Evolutionary conservation across 2,797 vertebrate species (phyloP).

Genomic region (Gastrophryne carolinensis): DNA sequence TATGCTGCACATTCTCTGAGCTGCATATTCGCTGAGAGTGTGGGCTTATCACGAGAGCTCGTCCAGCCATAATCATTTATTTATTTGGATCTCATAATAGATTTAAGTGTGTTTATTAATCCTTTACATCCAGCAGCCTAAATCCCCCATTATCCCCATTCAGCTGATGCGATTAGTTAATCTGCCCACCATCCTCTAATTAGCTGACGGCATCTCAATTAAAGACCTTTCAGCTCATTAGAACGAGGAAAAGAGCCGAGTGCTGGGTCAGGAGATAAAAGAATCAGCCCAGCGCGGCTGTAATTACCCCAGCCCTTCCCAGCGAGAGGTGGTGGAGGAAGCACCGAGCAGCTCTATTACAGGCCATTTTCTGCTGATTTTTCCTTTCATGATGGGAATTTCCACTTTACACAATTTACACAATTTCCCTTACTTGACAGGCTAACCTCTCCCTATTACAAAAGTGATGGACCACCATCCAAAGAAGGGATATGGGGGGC

Average conservation of each 20-base stretch:
- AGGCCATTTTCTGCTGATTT: too few species aligned
- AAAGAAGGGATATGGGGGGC: too few species aligned
- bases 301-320: too few species aligned
- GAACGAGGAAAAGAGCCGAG: background rate
- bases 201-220: background rate
- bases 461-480: too few species aligned
- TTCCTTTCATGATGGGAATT: too few species aligned
- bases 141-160: background rate
- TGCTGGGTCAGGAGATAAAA: too few species aligned
- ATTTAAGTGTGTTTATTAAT: background rate
- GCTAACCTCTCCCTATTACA: too few species aligned
- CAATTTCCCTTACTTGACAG: too few species aligned
- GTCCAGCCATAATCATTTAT: background rate
- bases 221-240: slow-evolving; percentile 22
- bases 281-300: background rate
- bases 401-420: too few species aligned
- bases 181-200: slow-evolving; percentile 4
- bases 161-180: slow-evolving; percentile 12
- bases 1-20: background rate
- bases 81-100: background rate
- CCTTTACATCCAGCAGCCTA: background rate
- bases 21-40: too few species aligned
- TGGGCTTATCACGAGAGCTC: background rate
- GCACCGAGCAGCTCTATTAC: too few species aligned
- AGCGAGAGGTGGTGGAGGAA: too few species aligned